Evolutionary conservation across 2,888 invertebrate species (phyloP).

Genomic region (Acleris laterana): DNA sequence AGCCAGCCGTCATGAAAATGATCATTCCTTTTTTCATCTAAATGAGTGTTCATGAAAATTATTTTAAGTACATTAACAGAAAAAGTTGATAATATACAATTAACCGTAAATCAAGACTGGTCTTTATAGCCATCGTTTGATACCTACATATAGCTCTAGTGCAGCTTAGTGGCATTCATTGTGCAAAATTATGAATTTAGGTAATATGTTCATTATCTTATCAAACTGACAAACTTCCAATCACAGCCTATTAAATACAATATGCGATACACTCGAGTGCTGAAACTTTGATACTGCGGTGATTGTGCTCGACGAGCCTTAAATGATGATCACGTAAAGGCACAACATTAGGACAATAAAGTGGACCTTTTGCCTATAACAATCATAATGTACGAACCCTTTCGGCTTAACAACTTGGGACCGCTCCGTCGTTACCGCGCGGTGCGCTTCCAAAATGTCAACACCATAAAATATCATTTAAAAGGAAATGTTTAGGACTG

Average conservation of each 20-base stretch:
- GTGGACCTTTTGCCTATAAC: slow-evolving; percentile 71
- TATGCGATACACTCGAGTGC: slow-evolving; percentile 42
- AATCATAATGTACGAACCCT: slow-evolving; percentile 75
- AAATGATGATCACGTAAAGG: slow-evolving; percentile 73
- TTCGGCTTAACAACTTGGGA: slow-evolving; percentile 66
- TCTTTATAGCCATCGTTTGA: too few species aligned
- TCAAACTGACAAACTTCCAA: slow-evolving; percentile 1
- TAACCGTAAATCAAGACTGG: too few species aligned
- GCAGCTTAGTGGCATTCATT: not conserved
- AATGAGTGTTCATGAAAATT: too few species aligned
- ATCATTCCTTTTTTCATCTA: too few species aligned
- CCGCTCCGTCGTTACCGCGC: slow-evolving; percentile 57
- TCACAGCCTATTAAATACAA: slow-evolving; percentile 10
- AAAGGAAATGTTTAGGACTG: slow-evolving; percentile 50
- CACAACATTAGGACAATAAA: slow-evolving; percentile 73
- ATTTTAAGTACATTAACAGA: too few species aligned
- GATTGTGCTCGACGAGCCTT: slow-evolving; percentile 44
- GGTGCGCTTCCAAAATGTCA: slow-evolving; percentile 56
- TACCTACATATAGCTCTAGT: too few species aligned
- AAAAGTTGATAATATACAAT: too few species aligned
- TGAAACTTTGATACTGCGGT: slow-evolving; percentile 50
- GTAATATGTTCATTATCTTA: not conserved
- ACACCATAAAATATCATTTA: slow-evolving; percentile 61
- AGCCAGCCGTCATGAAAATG: too few species aligned
- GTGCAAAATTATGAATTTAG: not conserved